Evolutionary conservation across 2,113 vertebrate genomes (phyloP).

Genomic region (Vombatus ursinus): DNA sequence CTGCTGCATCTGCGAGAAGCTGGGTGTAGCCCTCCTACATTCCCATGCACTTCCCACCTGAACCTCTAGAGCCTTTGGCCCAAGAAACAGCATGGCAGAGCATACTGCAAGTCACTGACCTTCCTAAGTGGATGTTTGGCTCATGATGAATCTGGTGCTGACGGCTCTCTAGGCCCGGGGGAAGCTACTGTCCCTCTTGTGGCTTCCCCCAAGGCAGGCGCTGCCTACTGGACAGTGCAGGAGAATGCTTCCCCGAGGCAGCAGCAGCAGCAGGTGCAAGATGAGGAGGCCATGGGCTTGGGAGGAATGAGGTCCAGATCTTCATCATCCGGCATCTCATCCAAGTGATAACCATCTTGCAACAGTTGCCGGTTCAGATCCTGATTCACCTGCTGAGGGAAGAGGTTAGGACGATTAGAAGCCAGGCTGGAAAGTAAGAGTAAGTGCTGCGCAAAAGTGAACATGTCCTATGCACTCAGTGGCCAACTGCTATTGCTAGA

Average conservation of each 20-base stretch:
- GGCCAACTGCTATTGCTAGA: not conserved
- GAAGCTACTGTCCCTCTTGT: conserved; percentile 46
- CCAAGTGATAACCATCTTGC: conserved; percentile 95
- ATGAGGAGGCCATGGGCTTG: conserved; percentile 89
- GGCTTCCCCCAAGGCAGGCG: not conserved
- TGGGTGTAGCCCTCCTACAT: not conserved
- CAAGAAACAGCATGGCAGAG: conserved; percentile 48
- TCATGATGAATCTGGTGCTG: conserved; percentile 26
- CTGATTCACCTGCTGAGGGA: conserved; percentile 90
- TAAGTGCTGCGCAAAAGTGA: not conserved
- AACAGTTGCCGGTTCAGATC: conserved; percentile 95
- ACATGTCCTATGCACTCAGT: not conserved
- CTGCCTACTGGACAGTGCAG: conserved; percentile 90
- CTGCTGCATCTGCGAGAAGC: conserved; percentile 2
- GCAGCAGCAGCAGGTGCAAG: conserved; percentile 90
- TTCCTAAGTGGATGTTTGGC: not conserved
- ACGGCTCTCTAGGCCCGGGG: not conserved
- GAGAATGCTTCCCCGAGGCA: conserved; percentile 87
- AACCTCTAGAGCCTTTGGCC: not conserved
- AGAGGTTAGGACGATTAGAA: conserved; percentile 4
- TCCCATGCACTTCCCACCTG: not conserved
- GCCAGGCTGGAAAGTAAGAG: not conserved
- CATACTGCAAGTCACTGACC: not conserved
- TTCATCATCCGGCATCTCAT: conserved; percentile 97
- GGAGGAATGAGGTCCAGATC: conserved; percentile 97